Evolutionary conservation across 2,113 vertebrate species (phyloP).

Genomic region (Salvelinus alpinus): DNA sequence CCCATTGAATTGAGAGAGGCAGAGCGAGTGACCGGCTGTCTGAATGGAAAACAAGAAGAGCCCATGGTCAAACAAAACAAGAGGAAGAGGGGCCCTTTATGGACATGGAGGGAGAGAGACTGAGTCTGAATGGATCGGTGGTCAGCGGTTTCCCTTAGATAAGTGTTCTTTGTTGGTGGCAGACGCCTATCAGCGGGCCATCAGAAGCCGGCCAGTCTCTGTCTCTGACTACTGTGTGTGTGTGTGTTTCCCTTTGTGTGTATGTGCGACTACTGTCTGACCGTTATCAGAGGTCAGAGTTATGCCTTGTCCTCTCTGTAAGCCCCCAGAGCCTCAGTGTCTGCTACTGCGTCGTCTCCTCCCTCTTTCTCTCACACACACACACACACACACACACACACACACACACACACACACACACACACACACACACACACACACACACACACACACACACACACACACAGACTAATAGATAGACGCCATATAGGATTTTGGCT

Average conservation of each 20-base stretch:
- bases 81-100: background rate
- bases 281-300: constrained; percentile 59
- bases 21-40: background rate
- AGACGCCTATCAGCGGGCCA: constrained; percentile 69
- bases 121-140: constrained; percentile 46
- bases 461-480: background rate
- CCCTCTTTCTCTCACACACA: constrained; percentile 35
- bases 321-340: constrained; percentile 74
- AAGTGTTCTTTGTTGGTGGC: constrained; percentile 67
- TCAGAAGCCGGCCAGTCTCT: constrained; percentile 51
- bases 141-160: constrained; percentile 56
- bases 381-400: constrained; percentile 49
- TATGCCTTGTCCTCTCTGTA: constrained; percentile 66
- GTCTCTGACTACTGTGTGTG: constrained; percentile 37
- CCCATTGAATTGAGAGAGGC: background rate
- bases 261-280: constrained; percentile 7
- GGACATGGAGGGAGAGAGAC: background rate
- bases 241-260: constrained; percentile 32
- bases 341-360: constrained; percentile 56
- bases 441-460: constrained; percentile 20
- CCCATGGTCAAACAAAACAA: background rate
- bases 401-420: constrained; percentile 35
- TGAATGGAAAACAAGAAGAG: background rate
- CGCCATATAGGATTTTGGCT: background rate
- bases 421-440: background rate